Conservation (phyloP, 2,113 vertebrate species). For the Crotalus viridis region DNA sequence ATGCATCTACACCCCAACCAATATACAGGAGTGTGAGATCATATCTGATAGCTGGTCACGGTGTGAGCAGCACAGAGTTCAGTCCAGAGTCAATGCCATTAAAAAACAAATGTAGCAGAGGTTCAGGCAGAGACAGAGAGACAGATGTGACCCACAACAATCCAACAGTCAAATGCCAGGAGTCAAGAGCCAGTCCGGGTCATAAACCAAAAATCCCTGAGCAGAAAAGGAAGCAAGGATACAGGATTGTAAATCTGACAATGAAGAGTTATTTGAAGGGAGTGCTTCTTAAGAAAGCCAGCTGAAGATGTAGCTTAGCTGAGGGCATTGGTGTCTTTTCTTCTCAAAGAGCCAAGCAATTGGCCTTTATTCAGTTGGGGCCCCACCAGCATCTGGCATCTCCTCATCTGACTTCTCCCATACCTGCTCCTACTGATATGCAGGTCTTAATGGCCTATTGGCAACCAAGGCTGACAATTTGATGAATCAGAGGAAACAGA, state of each 20-base stretch:
- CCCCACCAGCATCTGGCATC: background rate
- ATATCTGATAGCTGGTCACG: background rate
- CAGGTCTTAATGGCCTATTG: background rate
- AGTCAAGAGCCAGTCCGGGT: background rate
- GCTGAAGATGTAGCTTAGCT: background rate
- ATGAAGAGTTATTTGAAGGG: background rate
- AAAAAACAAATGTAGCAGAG: background rate
- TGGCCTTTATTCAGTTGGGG: background rate
- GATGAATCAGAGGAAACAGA: background rate
- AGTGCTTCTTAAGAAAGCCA: background rate
- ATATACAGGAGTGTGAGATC: background rate
- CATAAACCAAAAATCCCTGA: background rate
- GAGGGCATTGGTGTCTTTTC: background rate
- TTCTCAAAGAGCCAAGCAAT: background rate
- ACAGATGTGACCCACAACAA: background rate
- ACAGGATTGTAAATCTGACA: background rate
- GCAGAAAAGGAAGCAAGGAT: background rate
- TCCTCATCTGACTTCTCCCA: background rate
- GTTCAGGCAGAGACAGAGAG: background rate
- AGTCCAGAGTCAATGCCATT: background rate
- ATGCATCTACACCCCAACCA: background rate
- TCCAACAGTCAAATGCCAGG: background rate
- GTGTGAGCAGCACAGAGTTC: background rate
- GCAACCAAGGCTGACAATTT: background rate
- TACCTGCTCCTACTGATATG: background rate